These are phyloP conservation scores for Teleogryllus oceanicus DNA, from an alignment of 2,888 invertebrate species.

Conservation along the genomic window DNA sequence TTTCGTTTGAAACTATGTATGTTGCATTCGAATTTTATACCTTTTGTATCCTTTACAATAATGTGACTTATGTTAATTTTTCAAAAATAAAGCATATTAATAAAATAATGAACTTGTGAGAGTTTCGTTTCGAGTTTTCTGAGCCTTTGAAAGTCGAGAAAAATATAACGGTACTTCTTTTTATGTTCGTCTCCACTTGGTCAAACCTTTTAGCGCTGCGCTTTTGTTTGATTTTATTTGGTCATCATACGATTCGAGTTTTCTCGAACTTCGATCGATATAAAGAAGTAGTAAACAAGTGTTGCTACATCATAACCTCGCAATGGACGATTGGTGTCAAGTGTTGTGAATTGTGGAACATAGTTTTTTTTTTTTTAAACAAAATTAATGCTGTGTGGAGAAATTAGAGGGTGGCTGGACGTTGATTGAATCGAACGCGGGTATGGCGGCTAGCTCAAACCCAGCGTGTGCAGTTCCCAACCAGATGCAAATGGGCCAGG, in stretches of 20 bases:
- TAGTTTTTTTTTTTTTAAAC: not conserved
- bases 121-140: too few species aligned
- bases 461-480: not conserved
- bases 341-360: conserved; percentile 2
- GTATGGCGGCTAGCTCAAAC: conserved; percentile 18
- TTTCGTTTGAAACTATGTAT: too few species aligned
- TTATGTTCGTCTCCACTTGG: not conserved
- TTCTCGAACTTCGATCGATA: not conserved
- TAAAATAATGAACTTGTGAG: too few species aligned
- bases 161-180: not conserved
- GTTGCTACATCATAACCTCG: conserved; percentile 18
- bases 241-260: not conserved
- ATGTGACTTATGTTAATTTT: too few species aligned
- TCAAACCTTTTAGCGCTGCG: not conserved
- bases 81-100: too few species aligned
- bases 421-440: not conserved
- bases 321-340: conserved; percentile 18
- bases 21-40: too few species aligned
- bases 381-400: not conserved
- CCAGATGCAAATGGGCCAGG: not conserved
- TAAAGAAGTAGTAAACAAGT: conserved; percentile 18
- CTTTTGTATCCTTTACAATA: too few species aligned
- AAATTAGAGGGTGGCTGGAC: not conserved
- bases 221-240: conserved; percentile 18
- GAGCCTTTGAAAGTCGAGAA: too few species aligned